phyloP scores from a whole-genome alignment of 1,140 invertebrate genomes.

The Orius insidiosus region DNA sequence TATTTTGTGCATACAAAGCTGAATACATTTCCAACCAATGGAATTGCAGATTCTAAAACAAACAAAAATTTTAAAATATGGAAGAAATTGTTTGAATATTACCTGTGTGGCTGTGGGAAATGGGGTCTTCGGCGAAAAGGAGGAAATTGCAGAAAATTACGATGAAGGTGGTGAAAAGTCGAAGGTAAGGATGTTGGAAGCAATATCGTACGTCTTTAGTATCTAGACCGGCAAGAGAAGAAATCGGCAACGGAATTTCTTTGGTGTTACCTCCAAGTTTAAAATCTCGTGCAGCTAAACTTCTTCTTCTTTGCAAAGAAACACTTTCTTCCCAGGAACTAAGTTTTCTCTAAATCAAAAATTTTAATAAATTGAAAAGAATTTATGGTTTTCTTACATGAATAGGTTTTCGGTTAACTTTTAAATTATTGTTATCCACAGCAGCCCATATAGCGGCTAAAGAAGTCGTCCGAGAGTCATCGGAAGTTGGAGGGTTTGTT shows the following conservation, averaged over 20 bases:
- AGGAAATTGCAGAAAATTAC: conserved; percentile 39
- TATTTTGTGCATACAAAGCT: conserved; percentile 35
- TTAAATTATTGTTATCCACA: conserved; percentile 6
- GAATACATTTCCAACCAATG: conserved; percentile 36
- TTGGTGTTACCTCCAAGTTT: conserved; percentile 5
- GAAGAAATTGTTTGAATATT: not conserved
- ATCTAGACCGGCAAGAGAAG: conserved; percentile 23
- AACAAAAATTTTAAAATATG: conserved; percentile 8
- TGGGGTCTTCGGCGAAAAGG: conserved; percentile 39
- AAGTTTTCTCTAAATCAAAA: conserved; percentile 16
- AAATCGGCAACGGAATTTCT: conserved; percentile 18
- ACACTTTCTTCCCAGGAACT: conserved; percentile 20
- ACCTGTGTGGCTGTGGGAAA: conserved; percentile 31
- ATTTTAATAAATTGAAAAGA: not conserved
- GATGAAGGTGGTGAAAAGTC: conserved; percentile 33
- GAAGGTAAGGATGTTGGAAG: conserved; percentile 37
- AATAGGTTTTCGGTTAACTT: conserved; percentile 2
- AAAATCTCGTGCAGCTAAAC: conserved; percentile 15
- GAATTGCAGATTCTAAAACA: conserved; percentile 30
- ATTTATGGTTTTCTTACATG: not conserved
- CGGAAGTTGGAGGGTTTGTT: not conserved
- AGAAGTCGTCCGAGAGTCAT: not conserved
- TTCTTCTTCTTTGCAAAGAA: conserved; percentile 17
- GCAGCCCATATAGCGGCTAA: conserved; percentile 3
- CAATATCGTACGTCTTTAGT: conserved; percentile 33